Evolutionary conservation across 2,888 invertebrate genomes (phyloP).

Genomic region (Oscheius sp.): DNA sequence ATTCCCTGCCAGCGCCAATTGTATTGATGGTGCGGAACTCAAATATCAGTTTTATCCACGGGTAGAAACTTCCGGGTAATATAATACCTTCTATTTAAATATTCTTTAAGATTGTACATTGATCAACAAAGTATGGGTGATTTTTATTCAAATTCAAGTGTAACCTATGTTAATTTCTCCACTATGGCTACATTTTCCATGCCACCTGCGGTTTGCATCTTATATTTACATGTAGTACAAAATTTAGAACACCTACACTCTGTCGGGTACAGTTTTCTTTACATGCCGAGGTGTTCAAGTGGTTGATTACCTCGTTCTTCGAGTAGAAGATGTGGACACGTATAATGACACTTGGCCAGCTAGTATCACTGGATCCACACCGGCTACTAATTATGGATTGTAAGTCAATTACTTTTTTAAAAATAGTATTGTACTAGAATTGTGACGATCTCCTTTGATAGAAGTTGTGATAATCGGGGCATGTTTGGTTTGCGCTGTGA

Average conservation of each 20-base stretch:
- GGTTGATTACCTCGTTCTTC: not conserved
- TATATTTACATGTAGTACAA: not conserved
- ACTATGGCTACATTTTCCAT: not conserved
- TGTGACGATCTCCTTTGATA: not conserved
- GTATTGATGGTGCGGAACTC: not conserved
- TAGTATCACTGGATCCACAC: not conserved
- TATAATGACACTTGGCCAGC: not conserved
- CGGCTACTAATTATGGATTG: not conserved
- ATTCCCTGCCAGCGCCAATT: not conserved
- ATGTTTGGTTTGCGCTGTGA: not conserved
- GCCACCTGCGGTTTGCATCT: not conserved
- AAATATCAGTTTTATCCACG: constrained; percentile 1
- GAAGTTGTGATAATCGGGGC: not conserved
- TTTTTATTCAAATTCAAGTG: not conserved
- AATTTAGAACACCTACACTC: not conserved
- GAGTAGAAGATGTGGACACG: not conserved
- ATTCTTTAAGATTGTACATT: no score
- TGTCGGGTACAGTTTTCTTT: not conserved
- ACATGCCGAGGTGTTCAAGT: not conserved
- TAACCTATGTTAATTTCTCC: not conserved
- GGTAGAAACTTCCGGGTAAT: constrained; percentile 11
- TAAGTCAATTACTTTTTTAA: not conserved
- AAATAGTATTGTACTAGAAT: not conserved
- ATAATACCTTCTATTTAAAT: no score
- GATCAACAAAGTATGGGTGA: not conserved